These are phyloP conservation scores for Mus spretus DNA, from an alignment of 2,797 vertebrate genomes.

Conservation along the genomic window DNA sequence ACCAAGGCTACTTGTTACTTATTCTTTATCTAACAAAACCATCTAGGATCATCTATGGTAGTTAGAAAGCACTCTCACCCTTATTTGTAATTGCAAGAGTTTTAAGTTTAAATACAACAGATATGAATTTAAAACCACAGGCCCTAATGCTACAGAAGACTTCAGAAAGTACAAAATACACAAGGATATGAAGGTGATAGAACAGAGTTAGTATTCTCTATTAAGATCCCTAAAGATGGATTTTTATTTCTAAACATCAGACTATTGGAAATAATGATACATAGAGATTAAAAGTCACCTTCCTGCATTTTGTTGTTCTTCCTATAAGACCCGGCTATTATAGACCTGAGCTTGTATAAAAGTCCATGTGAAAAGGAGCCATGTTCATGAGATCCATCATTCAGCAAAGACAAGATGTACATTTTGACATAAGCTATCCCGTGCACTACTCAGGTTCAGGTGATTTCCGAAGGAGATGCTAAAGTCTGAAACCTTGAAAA, in stretches of 20 bases:
- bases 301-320: neutral
- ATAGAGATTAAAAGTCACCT: neutral
- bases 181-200: neutral
- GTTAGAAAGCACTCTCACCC: neutral
- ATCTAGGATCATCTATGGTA: neutral
- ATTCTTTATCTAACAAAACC: neutral
- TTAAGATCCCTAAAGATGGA: slow-evolving; percentile 12
- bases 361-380: neutral
- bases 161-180: neutral
- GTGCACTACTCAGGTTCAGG: too few relatives aligned
- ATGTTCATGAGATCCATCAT: neutral
- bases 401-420: neutral
- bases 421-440: too few relatives aligned
- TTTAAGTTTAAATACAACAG: neutral
- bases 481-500: neutral
- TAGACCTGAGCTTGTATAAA: slow-evolving; percentile 1
- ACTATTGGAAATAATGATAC: slow-evolving; percentile 1
- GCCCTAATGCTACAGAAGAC: neutral
- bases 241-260: slow-evolving; percentile 38
- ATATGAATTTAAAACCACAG: slow-evolving; percentile 24
- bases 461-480: slow-evolving; percentile 32
- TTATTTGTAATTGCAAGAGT: neutral
- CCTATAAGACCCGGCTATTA: neutral
- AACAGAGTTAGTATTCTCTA: neutral
- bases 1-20: neutral